These are phyloP conservation scores for Lithobates pipiens DNA, from an alignment of 2,797 vertebrate species.

Conservation along the genomic window DNA sequence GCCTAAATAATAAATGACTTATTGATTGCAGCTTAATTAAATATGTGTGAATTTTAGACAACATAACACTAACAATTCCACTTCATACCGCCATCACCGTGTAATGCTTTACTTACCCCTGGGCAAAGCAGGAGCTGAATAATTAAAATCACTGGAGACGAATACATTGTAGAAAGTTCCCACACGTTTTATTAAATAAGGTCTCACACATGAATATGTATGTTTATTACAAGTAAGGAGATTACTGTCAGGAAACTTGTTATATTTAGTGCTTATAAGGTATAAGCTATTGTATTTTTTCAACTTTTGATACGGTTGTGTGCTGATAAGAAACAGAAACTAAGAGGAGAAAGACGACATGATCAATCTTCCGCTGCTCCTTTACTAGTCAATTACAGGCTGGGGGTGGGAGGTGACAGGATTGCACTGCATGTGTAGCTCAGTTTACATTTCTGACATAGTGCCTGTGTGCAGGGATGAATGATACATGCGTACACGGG, in stretches of 20 bases:
- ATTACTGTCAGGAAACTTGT: background rate
- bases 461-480: no score
- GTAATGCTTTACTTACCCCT: conserved; percentile 14
- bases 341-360: no score
- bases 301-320: no score
- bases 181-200: background rate
- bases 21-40: conserved; percentile 26
- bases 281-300: no score
- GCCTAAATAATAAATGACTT: conserved; percentile 29
- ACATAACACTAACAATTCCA: background rate
- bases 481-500: no score
- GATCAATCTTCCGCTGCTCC: no score
- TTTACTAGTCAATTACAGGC: no score
- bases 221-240: background rate
- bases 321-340: no score
- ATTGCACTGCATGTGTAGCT: no score
- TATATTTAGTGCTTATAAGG: background rate
- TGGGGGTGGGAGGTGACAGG: no score
- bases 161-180: background rate
- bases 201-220: background rate
- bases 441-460: no score
- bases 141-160: conserved; percentile 2
- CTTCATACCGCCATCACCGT: background rate
- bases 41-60: conserved; percentile 13
- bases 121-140: conserved; percentile 17